These are phyloP conservation scores for Bicyclus anynana DNA, from an alignment of 1,140 invertebrate species.

Conservation along the genomic window DNA sequence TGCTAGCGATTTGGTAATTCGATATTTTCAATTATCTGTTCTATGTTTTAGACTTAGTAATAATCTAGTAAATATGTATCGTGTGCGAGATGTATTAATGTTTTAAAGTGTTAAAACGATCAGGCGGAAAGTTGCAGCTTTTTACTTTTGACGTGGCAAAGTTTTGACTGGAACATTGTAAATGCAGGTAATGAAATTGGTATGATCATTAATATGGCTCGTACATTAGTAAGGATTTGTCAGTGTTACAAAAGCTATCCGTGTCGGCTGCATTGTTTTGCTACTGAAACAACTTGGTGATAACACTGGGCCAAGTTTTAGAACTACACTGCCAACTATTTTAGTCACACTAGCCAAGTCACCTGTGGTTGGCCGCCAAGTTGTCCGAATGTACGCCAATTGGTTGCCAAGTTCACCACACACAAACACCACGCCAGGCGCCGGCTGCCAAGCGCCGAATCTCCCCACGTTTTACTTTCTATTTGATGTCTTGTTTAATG, in stretches of 20 bases:
- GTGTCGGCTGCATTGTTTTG: constrained; percentile 6
- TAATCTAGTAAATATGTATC: neutral
- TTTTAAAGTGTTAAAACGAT: too few relatives aligned
- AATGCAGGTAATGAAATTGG: too few relatives aligned
- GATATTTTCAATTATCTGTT: neutral
- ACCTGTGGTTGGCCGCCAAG: constrained; percentile 16
- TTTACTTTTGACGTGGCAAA: too few relatives aligned
- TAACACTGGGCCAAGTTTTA: constrained; percentile 19
- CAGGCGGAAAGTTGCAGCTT: too few relatives aligned
- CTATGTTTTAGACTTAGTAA: constrained; percentile 1
- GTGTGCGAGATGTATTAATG: too few relatives aligned
- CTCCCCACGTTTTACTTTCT: neutral
- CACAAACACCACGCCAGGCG: constrained; percentile 30
- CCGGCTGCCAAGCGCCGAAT: constrained; percentile 42
- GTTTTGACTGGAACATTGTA: too few relatives aligned
- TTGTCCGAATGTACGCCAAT: constrained; percentile 29
- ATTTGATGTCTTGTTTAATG: neutral
- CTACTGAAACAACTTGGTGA: constrained; percentile 15
- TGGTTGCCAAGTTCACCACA: constrained; percentile 25
- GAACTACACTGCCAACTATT: constrained; percentile 22
- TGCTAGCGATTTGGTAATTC: neutral
- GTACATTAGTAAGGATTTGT: neutral
- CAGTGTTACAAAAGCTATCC: neutral
- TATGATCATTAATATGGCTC: neutral
- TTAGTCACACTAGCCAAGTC: neutral